A percentile compares a stretch with the other conserved stretches of the same genome.
Conservation (phyloP, 2,797 vertebrate species). For the Enteromius radiatus region DNA sequence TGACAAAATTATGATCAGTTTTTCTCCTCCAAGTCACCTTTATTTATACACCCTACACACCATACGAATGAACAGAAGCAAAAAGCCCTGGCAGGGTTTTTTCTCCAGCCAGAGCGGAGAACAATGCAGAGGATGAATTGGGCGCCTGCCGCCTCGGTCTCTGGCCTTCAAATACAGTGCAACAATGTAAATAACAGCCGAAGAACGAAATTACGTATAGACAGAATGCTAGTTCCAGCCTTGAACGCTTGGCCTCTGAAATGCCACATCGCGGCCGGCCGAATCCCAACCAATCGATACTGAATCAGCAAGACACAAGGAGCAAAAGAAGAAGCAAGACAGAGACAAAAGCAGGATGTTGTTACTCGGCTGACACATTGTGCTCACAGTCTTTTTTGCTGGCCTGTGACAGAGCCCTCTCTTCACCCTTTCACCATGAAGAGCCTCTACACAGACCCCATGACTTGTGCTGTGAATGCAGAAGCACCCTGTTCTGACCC, state of each 20-base stretch:
- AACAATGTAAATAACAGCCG: conserved; percentile 60
- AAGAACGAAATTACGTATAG: conserved; percentile 43
- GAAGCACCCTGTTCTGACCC: conserved; percentile 14
- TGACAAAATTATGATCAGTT: conserved; percentile 2
- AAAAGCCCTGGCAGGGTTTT: conserved; percentile 9
- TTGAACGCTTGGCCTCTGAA: conserved; percentile 67
- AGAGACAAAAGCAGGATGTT: conserved; percentile 52
- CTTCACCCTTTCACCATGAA: conserved; percentile 29
- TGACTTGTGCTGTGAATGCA: conserved; percentile 8
- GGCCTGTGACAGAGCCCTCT: conserved; percentile 22
- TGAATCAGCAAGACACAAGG: conserved; percentile 66
- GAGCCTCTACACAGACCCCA: conserved; percentile 17
- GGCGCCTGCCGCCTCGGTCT: conserved; percentile 10
- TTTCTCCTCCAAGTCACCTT: background rate
- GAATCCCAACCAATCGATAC: conserved; percentile 69
- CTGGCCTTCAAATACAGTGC: conserved; percentile 53
- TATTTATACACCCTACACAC: background rate
- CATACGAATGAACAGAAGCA: background rate
- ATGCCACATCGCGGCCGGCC: conserved; percentile 49
- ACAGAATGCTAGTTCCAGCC: conserved; percentile 60
- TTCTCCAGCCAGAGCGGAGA: conserved; percentile 13
- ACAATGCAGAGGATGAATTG: conserved; percentile 47
- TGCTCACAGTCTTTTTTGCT: conserved; percentile 18
- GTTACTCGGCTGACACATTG: conserved; percentile 9
- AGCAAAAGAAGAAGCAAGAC: conserved; percentile 46